A percentile compares a stretch with the other conserved stretches of the same genome.
Conservation (phyloP, 2,113 vertebrate species). For the Pteruthius melanotis region DNA sequence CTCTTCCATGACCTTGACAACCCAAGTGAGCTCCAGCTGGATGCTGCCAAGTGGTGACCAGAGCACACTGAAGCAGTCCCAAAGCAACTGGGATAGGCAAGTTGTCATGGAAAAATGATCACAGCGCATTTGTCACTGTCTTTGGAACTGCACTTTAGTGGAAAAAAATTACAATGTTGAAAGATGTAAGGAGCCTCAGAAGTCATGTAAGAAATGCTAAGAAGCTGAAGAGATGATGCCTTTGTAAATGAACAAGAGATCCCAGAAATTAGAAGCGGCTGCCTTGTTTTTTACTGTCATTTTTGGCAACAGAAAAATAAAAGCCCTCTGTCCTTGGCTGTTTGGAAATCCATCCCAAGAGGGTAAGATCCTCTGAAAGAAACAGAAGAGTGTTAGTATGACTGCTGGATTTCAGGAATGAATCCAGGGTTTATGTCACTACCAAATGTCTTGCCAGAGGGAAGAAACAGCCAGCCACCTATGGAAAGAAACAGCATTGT, state of each 20-base stretch:
- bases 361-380: conserved; percentile 2
- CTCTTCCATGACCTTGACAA: not conserved
- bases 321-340: not conserved
- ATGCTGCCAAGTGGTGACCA: not conserved
- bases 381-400: not conserved
- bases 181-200: not conserved
- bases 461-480: not conserved
- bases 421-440: conserved; percentile 6
- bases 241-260: not conserved
- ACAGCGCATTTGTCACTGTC: not conserved
- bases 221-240: not conserved
- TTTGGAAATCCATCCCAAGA: not conserved
- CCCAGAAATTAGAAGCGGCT: not conserved
- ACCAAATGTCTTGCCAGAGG: not conserved
- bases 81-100: not conserved
- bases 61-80: not conserved
- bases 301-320: not conserved
- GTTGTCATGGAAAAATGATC: not conserved
- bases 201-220: not conserved
- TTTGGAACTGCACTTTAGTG: not conserved
- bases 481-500: not conserved
- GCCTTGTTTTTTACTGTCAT: not conserved
- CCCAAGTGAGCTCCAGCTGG: not conserved
- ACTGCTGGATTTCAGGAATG: not conserved
- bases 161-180: not conserved